Conservation (phyloP, 2,797 vertebrate genomes). For the Pseudomugil tenellus region DNA sequence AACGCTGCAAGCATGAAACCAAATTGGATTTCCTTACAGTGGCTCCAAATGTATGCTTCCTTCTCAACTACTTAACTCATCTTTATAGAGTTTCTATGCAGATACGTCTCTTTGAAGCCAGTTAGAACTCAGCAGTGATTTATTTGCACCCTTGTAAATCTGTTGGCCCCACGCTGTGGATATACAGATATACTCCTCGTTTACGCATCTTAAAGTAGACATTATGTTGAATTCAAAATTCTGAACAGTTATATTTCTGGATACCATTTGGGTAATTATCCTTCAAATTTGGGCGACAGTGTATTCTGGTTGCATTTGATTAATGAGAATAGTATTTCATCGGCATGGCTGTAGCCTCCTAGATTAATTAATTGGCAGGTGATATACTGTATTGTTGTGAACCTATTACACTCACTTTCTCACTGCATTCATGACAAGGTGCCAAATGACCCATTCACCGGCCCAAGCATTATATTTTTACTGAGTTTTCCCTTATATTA, state of each 20-base stretch:
- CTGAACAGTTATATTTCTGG: slow-evolving; percentile 38
- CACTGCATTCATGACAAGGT: slow-evolving; percentile 56
- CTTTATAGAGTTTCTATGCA: slow-evolving; percentile 28
- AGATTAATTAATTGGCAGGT: slow-evolving; percentile 72
- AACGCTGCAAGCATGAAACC: slow-evolving; percentile 40
- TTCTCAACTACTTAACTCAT: slow-evolving; percentile 32
- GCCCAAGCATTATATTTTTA: slow-evolving; percentile 53
- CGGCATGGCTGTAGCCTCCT: slow-evolving; percentile 47
- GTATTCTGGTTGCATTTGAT: slow-evolving; percentile 67
- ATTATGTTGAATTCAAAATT: slow-evolving; percentile 26
- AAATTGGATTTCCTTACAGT: slow-evolving; percentile 49
- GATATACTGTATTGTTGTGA: slow-evolving; percentile 54
- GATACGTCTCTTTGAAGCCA: slow-evolving; percentile 22
- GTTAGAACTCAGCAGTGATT: slow-evolving; percentile 37
- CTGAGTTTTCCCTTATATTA: slow-evolving; percentile 37
- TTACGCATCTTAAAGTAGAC: slow-evolving; percentile 54
- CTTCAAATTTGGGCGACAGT: slow-evolving; percentile 64
- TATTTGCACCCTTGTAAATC: slow-evolving; percentile 49
- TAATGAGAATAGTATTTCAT: slow-evolving; percentile 69
- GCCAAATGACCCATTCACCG: slow-evolving; percentile 52
- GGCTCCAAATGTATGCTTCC: slow-evolving; percentile 36
- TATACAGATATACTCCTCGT: slow-evolving; percentile 37
- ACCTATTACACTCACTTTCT: slow-evolving; percentile 60
- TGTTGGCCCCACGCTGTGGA: slow-evolving; percentile 32
- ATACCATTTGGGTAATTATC: slow-evolving; percentile 71